Evolutionary conservation across 2,113 vertebrate genomes (phyloP).

Genomic region (Hucho hucho): DNA sequence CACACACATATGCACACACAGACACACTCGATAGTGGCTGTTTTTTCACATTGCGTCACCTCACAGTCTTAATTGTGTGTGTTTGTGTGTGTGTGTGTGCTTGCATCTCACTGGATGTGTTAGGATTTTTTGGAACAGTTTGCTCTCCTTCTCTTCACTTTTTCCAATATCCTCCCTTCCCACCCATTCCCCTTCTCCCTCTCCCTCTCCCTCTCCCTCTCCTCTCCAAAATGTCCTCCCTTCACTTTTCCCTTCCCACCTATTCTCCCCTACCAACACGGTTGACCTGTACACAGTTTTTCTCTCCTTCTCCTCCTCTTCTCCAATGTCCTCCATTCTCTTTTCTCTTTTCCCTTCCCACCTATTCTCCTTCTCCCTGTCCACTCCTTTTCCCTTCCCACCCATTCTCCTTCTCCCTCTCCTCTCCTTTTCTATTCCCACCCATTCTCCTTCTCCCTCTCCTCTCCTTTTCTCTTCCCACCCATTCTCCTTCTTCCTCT

Average conservation of each 20-base stretch:
- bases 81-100: no score
- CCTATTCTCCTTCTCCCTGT: background rate
- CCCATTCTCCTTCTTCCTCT: background rate
- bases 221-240: background rate
- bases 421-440: no score
- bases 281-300: background rate
- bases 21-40: background rate
- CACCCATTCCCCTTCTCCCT: no score
- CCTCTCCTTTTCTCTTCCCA: no score
- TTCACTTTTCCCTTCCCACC: no score
- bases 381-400: no score
- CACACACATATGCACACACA: background rate
- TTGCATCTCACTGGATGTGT: no score
- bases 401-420: no score
- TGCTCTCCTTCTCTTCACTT: background rate
- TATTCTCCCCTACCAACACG: background rate
- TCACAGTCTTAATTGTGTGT: slow-evolving; percentile 10
- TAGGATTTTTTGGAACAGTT: background rate
- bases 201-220: background rate
- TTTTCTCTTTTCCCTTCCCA: background rate
- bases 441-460: no score
- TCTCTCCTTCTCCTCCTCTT: no score
- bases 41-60: slow-evolving; percentile 10
- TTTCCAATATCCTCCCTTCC: background rate
- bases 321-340: background rate